phyloP scores from a whole-genome alignment of 2,888 invertebrate genomes.

The Brenthis hecate region DNA sequence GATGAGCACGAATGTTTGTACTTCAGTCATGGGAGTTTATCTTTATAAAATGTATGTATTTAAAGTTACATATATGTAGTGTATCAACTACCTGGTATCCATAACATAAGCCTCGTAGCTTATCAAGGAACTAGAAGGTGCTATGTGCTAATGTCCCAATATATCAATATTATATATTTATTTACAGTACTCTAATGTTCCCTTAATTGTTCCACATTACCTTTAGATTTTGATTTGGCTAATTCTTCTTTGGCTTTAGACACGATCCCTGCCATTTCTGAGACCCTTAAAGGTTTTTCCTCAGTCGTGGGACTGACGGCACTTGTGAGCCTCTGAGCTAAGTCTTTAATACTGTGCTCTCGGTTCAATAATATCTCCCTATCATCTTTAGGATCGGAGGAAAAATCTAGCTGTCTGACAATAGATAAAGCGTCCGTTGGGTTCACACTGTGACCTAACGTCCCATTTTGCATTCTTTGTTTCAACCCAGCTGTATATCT shows the following conservation, averaged over 20 bases:
- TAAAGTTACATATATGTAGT: too few relatives aligned
- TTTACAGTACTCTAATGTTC: neutral
- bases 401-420: constrained; percentile 79
- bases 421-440: constrained; percentile 66
- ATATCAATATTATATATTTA: too few relatives aligned
- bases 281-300: constrained; percentile 85
- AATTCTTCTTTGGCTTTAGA: constrained; percentile 96
- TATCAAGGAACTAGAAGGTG: too few relatives aligned
- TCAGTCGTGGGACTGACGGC: constrained; percentile 82
- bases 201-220: constrained; percentile 43
- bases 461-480: constrained; percentile 84
- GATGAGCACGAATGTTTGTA: too few relatives aligned
- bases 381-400: constrained; percentile 81
- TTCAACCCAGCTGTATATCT: constrained; percentile 82
- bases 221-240: constrained; percentile 92
- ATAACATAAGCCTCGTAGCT: too few relatives aligned
- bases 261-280: constrained; percentile 94
- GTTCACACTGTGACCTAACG: constrained; percentile 78
- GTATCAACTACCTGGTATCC: too few relatives aligned
- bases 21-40: too few relatives aligned
- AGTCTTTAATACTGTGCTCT: constrained; percentile 93
- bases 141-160: too few relatives aligned
- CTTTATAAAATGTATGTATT: too few relatives aligned
- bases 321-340: constrained; percentile 91
- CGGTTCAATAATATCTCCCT: constrained; percentile 87